Conservation (phyloP, 2,888 invertebrate species). For the Agrochola macilenta region DNA sequence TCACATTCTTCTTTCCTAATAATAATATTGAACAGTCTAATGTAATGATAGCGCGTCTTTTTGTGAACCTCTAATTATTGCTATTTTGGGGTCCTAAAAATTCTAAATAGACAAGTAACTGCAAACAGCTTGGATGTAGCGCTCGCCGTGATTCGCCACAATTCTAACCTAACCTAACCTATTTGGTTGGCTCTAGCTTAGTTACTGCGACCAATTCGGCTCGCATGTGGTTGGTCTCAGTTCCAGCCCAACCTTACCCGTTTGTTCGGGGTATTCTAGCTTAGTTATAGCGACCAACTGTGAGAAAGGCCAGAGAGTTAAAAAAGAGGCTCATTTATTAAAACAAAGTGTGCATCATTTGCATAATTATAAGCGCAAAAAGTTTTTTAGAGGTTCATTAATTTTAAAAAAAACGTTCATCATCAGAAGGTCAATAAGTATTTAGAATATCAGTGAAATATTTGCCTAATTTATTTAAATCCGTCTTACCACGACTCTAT, state of each 20-base stretch:
- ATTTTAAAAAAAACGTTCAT: too few species aligned
- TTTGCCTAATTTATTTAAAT: too few species aligned
- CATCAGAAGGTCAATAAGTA: too few species aligned
- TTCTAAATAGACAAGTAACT: not conserved
- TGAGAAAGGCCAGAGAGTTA: too few species aligned
- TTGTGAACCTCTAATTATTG: not conserved
- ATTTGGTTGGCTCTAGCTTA: not conserved
- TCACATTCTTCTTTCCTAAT: not conserved
- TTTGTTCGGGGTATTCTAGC: too few species aligned
- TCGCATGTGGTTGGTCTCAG: not conserved
- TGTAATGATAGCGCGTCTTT: not conserved
- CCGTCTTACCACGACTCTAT: too few species aligned
- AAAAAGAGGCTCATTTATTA: too few species aligned
- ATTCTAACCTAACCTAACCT: not conserved
- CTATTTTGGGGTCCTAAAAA: not conserved
- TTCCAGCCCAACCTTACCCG: not conserved
- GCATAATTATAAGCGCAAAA: not conserved
- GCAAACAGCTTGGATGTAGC: not conserved
- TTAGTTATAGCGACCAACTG: too few species aligned
- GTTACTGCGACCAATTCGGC: not conserved
- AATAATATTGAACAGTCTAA: not conserved
- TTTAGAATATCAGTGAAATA: not conserved
- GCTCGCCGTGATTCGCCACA: not conserved
- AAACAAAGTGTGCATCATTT: too few species aligned
- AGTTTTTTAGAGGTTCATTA: too few species aligned